These are phyloP conservation scores for Oceanodroma tethys DNA, from an alignment of 2,113 vertebrate genomes.

Conservation along the genomic window DNA sequence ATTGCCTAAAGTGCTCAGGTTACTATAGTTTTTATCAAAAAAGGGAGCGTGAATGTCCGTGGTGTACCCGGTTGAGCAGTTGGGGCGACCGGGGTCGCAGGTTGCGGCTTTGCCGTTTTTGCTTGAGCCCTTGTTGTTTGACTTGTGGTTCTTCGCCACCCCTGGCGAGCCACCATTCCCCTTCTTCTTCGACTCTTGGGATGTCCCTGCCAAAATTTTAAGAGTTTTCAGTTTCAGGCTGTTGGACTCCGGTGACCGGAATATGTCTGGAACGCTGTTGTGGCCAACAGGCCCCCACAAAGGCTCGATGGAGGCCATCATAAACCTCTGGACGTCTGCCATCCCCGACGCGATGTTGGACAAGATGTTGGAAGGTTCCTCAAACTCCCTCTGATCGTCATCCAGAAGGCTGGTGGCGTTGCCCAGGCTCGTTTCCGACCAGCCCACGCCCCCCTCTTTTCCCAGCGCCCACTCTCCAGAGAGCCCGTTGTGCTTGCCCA, in stretches of 20 bases:
- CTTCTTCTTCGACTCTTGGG: slow-evolving; percentile 94
- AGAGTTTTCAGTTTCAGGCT: slow-evolving; percentile 98
- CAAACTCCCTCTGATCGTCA: slow-evolving; percentile 96
- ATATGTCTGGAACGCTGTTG: slow-evolving; percentile 80
- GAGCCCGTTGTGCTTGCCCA: slow-evolving; percentile 71
- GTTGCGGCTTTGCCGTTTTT: slow-evolving; percentile 87
- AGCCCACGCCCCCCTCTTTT: slow-evolving; percentile 75
- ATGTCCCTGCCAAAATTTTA: slow-evolving; percentile 94
- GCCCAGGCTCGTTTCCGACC: slow-evolving; percentile 77
- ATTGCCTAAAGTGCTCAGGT: slow-evolving; percentile 90
- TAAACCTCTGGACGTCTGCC: slow-evolving; percentile 98
- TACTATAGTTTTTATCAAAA: slow-evolving; percentile 93
- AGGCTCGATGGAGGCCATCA: slow-evolving; percentile 99
- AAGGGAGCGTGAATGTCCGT: slow-evolving; percentile 77
- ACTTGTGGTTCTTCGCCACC: slow-evolving; percentile 84
- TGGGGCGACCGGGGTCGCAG: slow-evolving; percentile 82
- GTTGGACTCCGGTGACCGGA: slow-evolving; percentile 90
- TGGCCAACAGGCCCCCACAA: slow-evolving; percentile 87
- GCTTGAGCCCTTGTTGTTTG: slow-evolving; percentile 82
- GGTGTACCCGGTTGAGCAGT: slow-evolving; percentile 76
- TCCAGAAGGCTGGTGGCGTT: slow-evolving; percentile 82
- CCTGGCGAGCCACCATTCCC: slow-evolving; percentile 74
- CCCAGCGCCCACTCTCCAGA: slow-evolving; percentile 83
- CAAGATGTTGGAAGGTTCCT: slow-evolving; percentile 97
- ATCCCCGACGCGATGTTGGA: slow-evolving; percentile 99